Base-by-base conservation (phyloP, 2,888 invertebrate species). In the Eueremaeus valkanovi region DNA sequence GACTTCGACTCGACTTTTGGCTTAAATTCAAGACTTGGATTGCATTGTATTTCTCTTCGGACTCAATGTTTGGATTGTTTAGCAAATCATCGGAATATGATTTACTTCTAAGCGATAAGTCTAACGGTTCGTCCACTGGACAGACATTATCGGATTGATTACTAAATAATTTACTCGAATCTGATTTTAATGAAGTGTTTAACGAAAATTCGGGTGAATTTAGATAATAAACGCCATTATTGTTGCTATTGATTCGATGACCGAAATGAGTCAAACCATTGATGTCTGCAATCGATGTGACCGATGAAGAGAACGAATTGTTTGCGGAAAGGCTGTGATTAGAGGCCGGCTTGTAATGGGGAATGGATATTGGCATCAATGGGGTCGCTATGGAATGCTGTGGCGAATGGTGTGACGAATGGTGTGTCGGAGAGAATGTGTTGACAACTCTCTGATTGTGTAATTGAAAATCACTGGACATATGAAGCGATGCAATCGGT, bases 91-190 rank as follows among this genome's bases (percentile, higher is more conserved):
- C 88, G 40, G 87, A 88, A 82, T 89, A 88, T 80, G 87, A 87
- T 51, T 90, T 91, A 77, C 78, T 80, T 82, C 93, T 94, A 6
- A 93, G 89, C 2, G 94, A 94, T 80, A 97, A 87, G 84, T 97
- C 96, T 75, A 97, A 85, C 0, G 97, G 96, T 82, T 94, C 91
- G 81, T 93, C 93, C 75, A 80, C 76, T 31, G 78, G 13, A 31
- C 45, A n/a, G 3, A 13, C 16, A 42, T 16, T n/a, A 33, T 74
- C 31, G 9, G 49, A 40, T 58, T 27, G 21, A 75, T 49, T 33
- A 40, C 42, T 63, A 31, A 74, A 63, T 21, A 42, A n/a, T 18
- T 68, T 73, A 13, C 42, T 72, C 18, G 61, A 3, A 24, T 55
- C 33, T 18, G 55, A 51, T n/a, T 55, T 40, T 33, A 51, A 33